Evolutionary conservation across 2,797 vertebrate species (phyloP), one percentile per base, ranked within the genome.

Genomic region (Galagoides demidoff): DNA sequence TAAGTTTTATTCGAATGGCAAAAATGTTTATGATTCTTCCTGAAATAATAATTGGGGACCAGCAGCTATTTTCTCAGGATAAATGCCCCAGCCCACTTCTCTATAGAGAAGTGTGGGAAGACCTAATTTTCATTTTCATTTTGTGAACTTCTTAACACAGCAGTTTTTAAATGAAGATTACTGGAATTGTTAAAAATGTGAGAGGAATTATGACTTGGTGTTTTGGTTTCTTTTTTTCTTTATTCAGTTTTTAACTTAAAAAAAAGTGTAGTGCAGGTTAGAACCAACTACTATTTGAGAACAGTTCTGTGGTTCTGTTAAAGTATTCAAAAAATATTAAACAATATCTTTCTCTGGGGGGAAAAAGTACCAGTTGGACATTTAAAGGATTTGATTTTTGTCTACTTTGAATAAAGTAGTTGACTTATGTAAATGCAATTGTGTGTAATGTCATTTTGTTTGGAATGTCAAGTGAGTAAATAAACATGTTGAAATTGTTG

Each of bases 381-480:
- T 31, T 93, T 64, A 66, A 78, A 96, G 90, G 92, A 84, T 79
- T 37, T 89, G 95, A 84, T 89, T 97, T 98, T 89, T 96, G 89
- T 63, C 13, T 92, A 86, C 96, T 97, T 97, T 97, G 97, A 97
- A 86, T 97, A 89, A 87, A 96, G 34, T 85, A 94, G 68, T 96
- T 96, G 83, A 86, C 19, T 95, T 94, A 92, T 96, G 84, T 94
- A 73, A 98, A 98, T 98, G 98, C 98, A 98, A 97, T 98, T 98
- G 98, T 71, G 94, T 98, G 43, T 98, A 97, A 95, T 95, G 97
- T 97, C 39, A 83, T 96, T 98, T 94, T 98, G 94, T 97, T 97
- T 93, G 82, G 94, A 96, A 96, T 95, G 95, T 98, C 97, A 97
- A 95, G 96, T 84, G 94, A 97, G 85, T 91, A 96, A 98, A 98